A percentile compares a stretch with the other conserved stretches of the same genome.
These are phyloP conservation scores for Alloplasta piceator DNA, from an alignment of 2,888 invertebrate genomes.

Conservation along the genomic window DNA sequence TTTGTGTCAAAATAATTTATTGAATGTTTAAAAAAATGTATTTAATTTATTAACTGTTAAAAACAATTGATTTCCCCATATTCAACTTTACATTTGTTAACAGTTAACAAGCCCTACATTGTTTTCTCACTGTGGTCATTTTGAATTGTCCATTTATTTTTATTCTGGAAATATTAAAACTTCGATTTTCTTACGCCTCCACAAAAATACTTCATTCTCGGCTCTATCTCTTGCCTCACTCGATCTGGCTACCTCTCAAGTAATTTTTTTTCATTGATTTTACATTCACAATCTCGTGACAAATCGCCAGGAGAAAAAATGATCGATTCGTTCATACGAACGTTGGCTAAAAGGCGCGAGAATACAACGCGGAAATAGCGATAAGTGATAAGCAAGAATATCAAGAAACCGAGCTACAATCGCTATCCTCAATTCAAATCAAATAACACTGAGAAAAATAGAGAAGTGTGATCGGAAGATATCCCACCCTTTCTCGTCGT, in stretches of 20 bases:
- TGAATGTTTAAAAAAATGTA: no score
- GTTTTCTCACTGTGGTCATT: no score
- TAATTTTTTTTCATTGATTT: slow-evolving; percentile 26
- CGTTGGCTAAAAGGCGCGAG: slow-evolving; percentile 62
- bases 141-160: not conserved
- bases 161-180: not conserved
- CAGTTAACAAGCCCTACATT: no score
- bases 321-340: slow-evolving; percentile 57
- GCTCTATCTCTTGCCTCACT: slow-evolving; percentile 61
- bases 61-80: not conserved
- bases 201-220: not conserved
- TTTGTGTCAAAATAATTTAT: no score
- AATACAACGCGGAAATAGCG: slow-evolving; percentile 74
- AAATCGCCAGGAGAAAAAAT: slow-evolving; percentile 57
- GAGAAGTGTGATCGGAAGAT: slow-evolving; percentile 52
- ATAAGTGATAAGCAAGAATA: slow-evolving; percentile 74
- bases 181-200: not conserved
- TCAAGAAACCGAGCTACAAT: slow-evolving; percentile 6
- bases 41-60: no score
- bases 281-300: not conserved
- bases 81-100: no score
- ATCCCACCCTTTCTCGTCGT: slow-evolving; percentile 59
- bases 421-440: slow-evolving; percentile 75
- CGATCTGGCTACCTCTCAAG: slow-evolving; percentile 26
- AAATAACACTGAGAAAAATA: slow-evolving; percentile 76